Evolutionary conservation across 2,797 vertebrate genomes (phyloP), one percentile per base, ranked within the genome.

Genomic region (Enteromius fasciolatus): DNA sequence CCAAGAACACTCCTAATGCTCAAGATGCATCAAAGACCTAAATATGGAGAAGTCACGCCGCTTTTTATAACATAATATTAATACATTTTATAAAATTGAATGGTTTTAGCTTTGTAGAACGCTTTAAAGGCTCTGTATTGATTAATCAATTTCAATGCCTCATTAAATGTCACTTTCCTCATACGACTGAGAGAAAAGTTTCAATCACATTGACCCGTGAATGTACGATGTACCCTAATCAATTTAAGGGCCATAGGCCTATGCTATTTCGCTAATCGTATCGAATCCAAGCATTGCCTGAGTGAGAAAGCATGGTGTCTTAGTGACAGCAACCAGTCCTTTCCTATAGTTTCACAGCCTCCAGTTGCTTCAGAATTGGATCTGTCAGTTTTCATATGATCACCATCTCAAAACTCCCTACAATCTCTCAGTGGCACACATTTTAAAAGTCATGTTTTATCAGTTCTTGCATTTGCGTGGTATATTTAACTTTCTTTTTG

Each of bases 351-450:
- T 41, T 57, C 23, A 52, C 33, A 67, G 72, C 46, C 72, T 75
- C 72, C 15, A 76, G 76, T 82, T 82, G 72, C 63, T 59, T 76
- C 39, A 68, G 48, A 76, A 59, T 82, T 68, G 72, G 33, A 82
- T 82, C 81, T 77, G 73, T 83, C 81, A 69, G 63, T 46, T 76
- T 44, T 83, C 66, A 83, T 57, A 59, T 77, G 74, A 59, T 83
- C 61, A 70, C 81, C 50, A 41, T 69, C 50, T 69, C 25, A 61
- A 83, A 82, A 48, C n/a, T 54, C 70, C 23, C 36, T 20, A 69
- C 50, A 46, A 68, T 82, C 36, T 69, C 64, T 61, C 36, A 48
- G 25, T 76, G 28, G 64, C 25, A 77, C 50, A 77, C 39, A 18
- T 76, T 76, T 44, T 68, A 44, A 77, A 48, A 57, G 73, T 82